A percentile compares a stretch with the other conserved stretches of the same genome.
phyloP scores from a whole-genome alignment of 2,888 invertebrate genomes.

The Orgyia antiqua region DNA sequence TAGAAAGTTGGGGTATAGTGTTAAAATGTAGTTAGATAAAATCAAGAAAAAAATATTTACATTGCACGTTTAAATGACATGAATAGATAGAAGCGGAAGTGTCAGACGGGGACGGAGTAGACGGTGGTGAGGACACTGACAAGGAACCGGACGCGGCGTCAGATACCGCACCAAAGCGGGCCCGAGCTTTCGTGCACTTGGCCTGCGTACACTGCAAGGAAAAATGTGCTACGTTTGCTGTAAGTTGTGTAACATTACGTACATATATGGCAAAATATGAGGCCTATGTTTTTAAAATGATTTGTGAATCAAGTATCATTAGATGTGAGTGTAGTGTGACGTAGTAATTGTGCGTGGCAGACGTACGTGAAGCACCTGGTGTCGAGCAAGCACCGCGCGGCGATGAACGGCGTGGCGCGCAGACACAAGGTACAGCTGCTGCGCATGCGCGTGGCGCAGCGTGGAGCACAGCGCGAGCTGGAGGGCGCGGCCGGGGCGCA shows the following conservation, averaged over 20 bases:
- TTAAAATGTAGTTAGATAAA: no score
- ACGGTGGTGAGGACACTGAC: slow-evolving; percentile 71
- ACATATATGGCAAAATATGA: neutral
- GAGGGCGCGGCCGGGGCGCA: slow-evolving; percentile 83
- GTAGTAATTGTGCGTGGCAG: no score
- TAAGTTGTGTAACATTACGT: slow-evolving; percentile 36
- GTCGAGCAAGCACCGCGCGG: slow-evolving; percentile 83
- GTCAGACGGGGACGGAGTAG: slow-evolving; percentile 64
- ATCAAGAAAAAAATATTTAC: no score
- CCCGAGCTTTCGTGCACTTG: slow-evolving; percentile 81
- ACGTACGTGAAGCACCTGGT: slow-evolving; percentile 86
- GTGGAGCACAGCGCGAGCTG: slow-evolving; percentile 87
- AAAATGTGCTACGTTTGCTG: slow-evolving; percentile 85
- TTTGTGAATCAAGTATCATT: no score
- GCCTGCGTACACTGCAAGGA: slow-evolving; percentile 88
- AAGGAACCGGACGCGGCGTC: slow-evolving; percentile 75
- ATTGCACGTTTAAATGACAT: no score
- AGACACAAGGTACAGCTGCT: slow-evolving; percentile 85
- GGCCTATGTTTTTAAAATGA: no score
- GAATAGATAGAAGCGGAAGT: no score
- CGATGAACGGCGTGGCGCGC: slow-evolving; percentile 85
- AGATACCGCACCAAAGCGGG: slow-evolving; percentile 73
- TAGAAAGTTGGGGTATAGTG: no score
- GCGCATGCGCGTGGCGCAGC: slow-evolving; percentile 88
- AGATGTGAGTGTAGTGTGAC: no score